Evolutionary conservation across 2,888 invertebrate genomes (phyloP).

Genomic region (Caenorhabditis sulstoni): DNA sequence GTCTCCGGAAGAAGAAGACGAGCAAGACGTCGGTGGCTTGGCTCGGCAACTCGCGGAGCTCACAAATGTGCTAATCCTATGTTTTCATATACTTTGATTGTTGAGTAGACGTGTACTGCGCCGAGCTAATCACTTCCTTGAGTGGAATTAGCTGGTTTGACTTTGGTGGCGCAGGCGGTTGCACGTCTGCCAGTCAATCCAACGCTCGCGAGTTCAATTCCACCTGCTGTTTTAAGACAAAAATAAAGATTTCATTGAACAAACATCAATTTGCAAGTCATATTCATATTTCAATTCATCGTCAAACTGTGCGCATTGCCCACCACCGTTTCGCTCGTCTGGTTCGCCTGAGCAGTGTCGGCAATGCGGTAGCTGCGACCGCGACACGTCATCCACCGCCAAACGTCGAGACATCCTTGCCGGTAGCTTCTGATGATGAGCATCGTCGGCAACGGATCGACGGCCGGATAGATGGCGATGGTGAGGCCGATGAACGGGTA

Average conservation of each 20-base stretch:
- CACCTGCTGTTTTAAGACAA: no score
- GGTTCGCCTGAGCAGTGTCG: not conserved
- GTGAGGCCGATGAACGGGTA: constrained; percentile 28
- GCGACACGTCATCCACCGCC: constrained; percentile 9
- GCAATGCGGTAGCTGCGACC: not conserved
- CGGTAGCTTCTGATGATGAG: constrained; percentile 45
- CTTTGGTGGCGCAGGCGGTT: no score
- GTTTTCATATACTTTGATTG: constrained; percentile 1
- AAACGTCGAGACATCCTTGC: constrained; percentile 3
- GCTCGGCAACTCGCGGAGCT: constrained; percentile 1
- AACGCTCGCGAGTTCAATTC: no score
- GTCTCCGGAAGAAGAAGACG: constrained; percentile 1
- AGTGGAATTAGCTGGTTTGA: no score
- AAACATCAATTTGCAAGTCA: no score
- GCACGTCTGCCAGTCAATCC: no score
- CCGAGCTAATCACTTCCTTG: no score
- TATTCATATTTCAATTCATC: not conserved
- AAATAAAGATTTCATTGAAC: no score
- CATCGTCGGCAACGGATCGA: constrained; percentile 19
- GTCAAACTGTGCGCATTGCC: no score
- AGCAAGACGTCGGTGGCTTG: not conserved
- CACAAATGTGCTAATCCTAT: no score
- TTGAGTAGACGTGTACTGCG: no score
- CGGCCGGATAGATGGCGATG: constrained; percentile 39
- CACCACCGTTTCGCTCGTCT: no score